Conservation (phyloP, 2,888 invertebrate species). For the Tillus elongatus region DNA sequence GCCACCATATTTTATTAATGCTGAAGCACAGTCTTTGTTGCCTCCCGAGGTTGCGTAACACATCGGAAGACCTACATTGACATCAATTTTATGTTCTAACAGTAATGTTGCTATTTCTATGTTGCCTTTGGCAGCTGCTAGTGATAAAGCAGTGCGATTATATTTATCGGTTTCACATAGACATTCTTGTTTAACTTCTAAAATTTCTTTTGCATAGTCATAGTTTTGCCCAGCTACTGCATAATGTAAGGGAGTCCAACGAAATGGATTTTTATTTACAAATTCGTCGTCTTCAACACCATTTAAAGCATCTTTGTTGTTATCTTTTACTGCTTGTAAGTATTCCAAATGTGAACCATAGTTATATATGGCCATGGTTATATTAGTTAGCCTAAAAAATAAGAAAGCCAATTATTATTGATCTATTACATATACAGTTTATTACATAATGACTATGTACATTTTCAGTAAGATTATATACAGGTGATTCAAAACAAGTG, state of each 20-base stretch:
- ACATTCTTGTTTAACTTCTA: background rate
- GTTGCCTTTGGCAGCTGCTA: slow-evolving; percentile 2
- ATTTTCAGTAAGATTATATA: too few species aligned
- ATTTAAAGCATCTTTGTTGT: background rate
- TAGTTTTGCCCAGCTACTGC: background rate
- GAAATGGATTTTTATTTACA: background rate
- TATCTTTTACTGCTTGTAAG: slow-evolving; percentile 1
- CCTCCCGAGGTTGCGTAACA: background rate
- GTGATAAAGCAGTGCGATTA: background rate
- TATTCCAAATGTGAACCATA: background rate
- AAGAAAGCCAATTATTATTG: too few species aligned
- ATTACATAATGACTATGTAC: too few species aligned
- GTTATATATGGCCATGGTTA: too few species aligned
- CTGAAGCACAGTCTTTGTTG: background rate
- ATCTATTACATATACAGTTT: too few species aligned
- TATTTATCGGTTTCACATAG: background rate
- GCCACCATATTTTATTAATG: background rate
- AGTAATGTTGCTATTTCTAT: background rate
- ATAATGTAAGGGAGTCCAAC: background rate
- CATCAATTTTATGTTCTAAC: background rate
- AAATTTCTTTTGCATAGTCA: background rate
- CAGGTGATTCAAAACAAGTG: too few species aligned
- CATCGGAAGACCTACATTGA: background rate
- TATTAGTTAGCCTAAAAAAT: too few species aligned
- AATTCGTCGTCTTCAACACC: background rate